Conservation (phyloP, 2,797 vertebrate genomes). For the Crenichthys baileyi region DNA sequence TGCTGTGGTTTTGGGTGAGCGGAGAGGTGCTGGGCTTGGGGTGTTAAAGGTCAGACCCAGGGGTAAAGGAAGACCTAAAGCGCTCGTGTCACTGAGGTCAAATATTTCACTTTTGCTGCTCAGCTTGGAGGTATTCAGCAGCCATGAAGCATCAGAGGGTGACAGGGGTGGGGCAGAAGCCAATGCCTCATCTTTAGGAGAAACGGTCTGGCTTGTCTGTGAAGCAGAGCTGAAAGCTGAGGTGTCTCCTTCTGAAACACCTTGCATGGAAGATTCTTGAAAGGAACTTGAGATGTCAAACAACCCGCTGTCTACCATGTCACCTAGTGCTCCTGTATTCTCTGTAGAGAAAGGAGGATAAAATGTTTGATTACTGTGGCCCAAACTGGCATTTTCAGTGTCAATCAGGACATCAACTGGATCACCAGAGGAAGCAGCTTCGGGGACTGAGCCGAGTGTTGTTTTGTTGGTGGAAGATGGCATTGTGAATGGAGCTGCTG, state of each 20-base stretch:
- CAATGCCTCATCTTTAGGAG: constrained; percentile 42
- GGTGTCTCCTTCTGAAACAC: constrained; percentile 48
- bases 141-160: constrained; percentile 75
- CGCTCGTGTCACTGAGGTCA: constrained; percentile 52
- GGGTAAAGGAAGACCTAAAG: constrained; percentile 32
- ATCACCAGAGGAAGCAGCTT: constrained; percentile 27
- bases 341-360: constrained; percentile 38
- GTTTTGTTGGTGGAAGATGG: constrained; percentile 42
- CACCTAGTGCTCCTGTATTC: constrained; percentile 29
- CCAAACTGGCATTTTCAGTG: constrained; percentile 49
- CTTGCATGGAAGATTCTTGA: constrained; percentile 39
- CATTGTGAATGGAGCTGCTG: constrained; percentile 66
- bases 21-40: constrained; percentile 68
- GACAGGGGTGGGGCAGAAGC: constrained; percentile 79
- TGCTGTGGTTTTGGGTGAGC: constrained; percentile 76
- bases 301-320: constrained; percentile 59
- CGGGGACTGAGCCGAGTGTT: constrained; percentile 33
- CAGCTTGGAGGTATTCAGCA: constrained; percentile 65
- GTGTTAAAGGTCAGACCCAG: constrained; percentile 64
- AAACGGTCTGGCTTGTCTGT: constrained; percentile 30
- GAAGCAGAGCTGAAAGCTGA: constrained; percentile 59
- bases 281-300: constrained; percentile 58
- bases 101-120: constrained; percentile 67
- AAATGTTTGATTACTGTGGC: constrained; percentile 45
- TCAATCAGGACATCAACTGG: constrained; percentile 67